Conservation (phyloP, 2,888 invertebrate species). For the Scaptomyza caliginosa region DNA sequence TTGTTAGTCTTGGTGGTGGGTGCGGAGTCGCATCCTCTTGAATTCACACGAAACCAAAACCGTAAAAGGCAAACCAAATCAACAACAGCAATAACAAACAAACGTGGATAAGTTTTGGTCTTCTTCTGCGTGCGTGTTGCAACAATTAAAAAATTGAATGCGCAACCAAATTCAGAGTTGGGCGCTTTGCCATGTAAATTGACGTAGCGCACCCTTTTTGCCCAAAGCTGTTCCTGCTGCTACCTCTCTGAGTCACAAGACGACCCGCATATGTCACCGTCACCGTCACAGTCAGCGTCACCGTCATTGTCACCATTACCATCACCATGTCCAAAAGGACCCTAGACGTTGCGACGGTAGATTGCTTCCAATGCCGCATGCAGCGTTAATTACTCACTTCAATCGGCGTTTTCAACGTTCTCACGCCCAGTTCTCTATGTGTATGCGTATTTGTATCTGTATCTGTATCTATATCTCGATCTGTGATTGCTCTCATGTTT, state of each 20-base stretch:
- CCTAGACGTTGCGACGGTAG: constrained; percentile 62
- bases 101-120: constrained; percentile 38
- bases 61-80: constrained; percentile 66
- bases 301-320: no score
- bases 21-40: constrained; percentile 47
- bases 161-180: constrained; percentile 21
- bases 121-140: constrained; percentile 64
- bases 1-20: constrained; percentile 42
- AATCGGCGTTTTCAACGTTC: constrained; percentile 53
- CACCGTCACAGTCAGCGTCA: constrained; percentile 12
- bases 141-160: constrained; percentile 71
- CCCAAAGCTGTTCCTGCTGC: constrained; percentile 27
- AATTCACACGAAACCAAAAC: constrained; percentile 66
- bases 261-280: constrained; percentile 75
- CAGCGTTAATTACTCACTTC: constrained; percentile 78
- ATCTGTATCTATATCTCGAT: constrained; percentile 56
- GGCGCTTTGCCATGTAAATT: constrained; percentile 66
- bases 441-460: constrained; percentile 10
- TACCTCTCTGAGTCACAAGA: constrained; percentile 52
- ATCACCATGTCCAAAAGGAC: constrained; percentile 60
- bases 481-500: constrained; percentile 79
- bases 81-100: constrained; percentile 64
- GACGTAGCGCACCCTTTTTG: constrained; percentile 71
- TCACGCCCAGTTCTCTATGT: constrained; percentile 61
- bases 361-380: constrained; percentile 58